Conservation (phyloP, 2,113 vertebrate genomes). For the Castor canadensis region DNA sequence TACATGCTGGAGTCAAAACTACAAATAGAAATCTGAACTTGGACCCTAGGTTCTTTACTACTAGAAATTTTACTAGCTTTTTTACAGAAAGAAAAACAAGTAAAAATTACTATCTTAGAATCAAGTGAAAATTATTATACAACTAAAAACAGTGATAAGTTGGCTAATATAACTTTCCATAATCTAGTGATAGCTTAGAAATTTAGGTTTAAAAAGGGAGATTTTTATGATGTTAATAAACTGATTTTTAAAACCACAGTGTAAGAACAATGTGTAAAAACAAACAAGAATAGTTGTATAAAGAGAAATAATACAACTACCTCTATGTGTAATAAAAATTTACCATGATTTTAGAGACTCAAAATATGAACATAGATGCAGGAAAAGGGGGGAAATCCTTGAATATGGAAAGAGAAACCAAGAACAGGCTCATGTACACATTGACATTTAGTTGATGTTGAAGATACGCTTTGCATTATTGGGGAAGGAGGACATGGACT, state of each 20-base stretch:
- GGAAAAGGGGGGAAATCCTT: not conserved
- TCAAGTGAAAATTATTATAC: not conserved
- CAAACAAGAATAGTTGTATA: not conserved
- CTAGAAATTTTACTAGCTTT: not conserved
- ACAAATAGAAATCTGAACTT: not conserved
- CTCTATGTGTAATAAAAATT: not conserved
- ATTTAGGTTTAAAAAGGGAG: not conserved
- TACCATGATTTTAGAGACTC: not conserved
- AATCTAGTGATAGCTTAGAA: not conserved
- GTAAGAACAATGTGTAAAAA: not conserved
- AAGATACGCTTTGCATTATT: not conserved
- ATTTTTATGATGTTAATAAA: not conserved
- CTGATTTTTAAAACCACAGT: not conserved
- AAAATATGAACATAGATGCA: not conserved
- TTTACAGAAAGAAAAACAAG: no score
- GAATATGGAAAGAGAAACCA: not conserved
- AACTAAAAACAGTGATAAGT: not conserved
- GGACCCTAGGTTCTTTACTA: not conserved
- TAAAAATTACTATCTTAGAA: not conserved
- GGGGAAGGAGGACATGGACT: not conserved
- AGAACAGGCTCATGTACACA: not conserved
- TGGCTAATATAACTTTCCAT: not conserved
- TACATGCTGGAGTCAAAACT: not conserved
- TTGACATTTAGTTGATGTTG: no score
- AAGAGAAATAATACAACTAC: not conserved